These are phyloP conservation scores for Sebastes diploproa DNA, from an alignment of 2,797 vertebrate species.

Conservation along the genomic window DNA sequence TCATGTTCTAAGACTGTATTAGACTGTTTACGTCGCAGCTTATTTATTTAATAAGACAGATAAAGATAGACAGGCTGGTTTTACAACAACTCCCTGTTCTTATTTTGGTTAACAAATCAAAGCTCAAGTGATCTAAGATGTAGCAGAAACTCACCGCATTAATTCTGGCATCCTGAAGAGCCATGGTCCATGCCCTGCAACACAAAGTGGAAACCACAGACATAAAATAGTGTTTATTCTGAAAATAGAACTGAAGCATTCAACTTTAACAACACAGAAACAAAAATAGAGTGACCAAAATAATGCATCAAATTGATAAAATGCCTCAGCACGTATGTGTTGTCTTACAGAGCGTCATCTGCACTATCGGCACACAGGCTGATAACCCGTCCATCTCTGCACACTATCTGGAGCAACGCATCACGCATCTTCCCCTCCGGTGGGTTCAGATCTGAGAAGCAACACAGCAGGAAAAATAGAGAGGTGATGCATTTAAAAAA, in stretches of 20 bases:
- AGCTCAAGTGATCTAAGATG: not conserved
- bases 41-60: not conserved
- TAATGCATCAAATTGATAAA: not conserved
- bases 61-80: not conserved
- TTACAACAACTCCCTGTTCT: not conserved
- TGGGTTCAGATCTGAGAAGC: constrained; percentile 86
- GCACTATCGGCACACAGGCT: constrained; percentile 94
- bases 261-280: not conserved
- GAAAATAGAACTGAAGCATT: not conserved
- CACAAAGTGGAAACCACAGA: not conserved
- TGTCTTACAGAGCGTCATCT: constrained; percentile 94
- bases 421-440: constrained; percentile 91
- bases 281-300: not conserved
- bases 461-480: not conserved
- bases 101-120: not conserved
- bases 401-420: constrained; percentile 92
- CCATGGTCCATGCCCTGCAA: constrained; percentile 93
- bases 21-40: not conserved
- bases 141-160: constrained; percentile 86
- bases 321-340: not conserved
- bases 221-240: not conserved
- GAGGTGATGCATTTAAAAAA: not conserved
- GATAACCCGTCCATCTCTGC: constrained; percentile 91
- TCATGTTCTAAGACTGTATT: not conserved
- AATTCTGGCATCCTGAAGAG: constrained; percentile 92